Base-by-base conservation (phyloP, 1,140 invertebrate species). In the Formica selysi region DNA sequence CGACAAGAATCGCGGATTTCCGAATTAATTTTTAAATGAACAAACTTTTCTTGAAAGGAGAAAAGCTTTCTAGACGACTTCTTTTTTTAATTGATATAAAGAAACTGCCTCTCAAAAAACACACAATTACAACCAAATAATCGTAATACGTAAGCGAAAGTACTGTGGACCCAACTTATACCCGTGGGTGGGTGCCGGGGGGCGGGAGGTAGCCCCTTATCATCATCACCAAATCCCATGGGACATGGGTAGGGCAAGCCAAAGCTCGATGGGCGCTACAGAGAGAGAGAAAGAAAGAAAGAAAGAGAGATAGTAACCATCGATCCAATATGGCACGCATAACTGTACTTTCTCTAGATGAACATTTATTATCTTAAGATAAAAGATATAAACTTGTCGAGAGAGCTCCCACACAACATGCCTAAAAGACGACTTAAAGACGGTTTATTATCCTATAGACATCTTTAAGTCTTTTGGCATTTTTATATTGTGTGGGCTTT, bases 91-190 rank as follows among this genome's bases (percentile, higher is more conserved):
- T 61, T 44, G 32, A 22, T 10, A 76, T 88, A 91, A 87, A 85
- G 87, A 87, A 91, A 91, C 90, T 91, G 90, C 81, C n/a, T 91
- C 87, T 87, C 61, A 48, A 6, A 8, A 38, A 81, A 90, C 64
- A 90, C 64, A 88, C 76, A 87, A 90, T 81, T 61, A 89, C 90
- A 91, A 76, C 61, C 85, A 91, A 86, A 90, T 90, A 93, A 87
- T 92, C 90, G 76, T 92, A 44, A 44, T 44, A 93, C 93, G 94
- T 95, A 94, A 95, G 94, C 93, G 90, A 93, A 94, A 94, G 95
- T 95, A 95, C 95, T 95, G 94, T 95, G 95, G 95, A 94, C 94
- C 95, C 94, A 90, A 95, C 93, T 93, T 91, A 95, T 93, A 94
- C 93, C 94, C 92, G 89, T 93, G 94, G 94, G 94, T 95, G 94